Evolutionary conservation across 2,113 vertebrate species (phyloP), one percentile per base, ranked within the genome.

Genomic region (Lamprologus speciosus): DNA sequence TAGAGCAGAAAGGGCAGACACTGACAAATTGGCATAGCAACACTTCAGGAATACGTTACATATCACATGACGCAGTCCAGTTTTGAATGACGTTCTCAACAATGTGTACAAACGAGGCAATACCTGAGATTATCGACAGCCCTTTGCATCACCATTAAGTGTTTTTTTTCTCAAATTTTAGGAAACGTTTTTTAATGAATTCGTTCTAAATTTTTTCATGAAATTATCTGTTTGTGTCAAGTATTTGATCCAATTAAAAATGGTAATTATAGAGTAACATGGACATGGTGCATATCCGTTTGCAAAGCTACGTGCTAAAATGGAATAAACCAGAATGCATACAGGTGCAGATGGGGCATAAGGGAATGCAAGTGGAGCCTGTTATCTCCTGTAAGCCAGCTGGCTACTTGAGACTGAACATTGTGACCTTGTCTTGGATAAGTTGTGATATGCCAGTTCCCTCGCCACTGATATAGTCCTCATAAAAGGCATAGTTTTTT

Each of bases 371-470:
- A 23, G 10, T 28, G 23, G 23, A 2, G 68, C 8, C 58, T 37
- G 75, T 89, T 92, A 84, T 94, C 89, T 88, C 63, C 86, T 89
- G 57, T 50, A 28, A 50, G 60, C 37, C 93, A 87, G 86, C 90
- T 88, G 91, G 45, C 55, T 88, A 31, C 45, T 85, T 3, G 11
- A 85, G 57, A 57, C 81, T 9, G 4, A 86, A 82, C 79, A 84
- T 33, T 58, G 84, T 85, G 91, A 91, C 91, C 87, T 92, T 80
- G 81, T 88, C 60, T 80, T 47, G 82, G 85, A 65, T 87, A 75
- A 89, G 54, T 10, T 16, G 45, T 11, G 78, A 88, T 81, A 86
- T 2, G 21, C 80, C 5, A 13, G 10, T 53, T 79, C 65, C 28
- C 45, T 19, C 42, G 7, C 45, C 42, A 8, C 57, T 35, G 63